Percentiles rank a stretch among this genome's conserved stretches.
These are phyloP conservation scores for Temnothorax nylanderi DNA, from an alignment of 1,140 invertebrate species.

Conservation along the genomic window DNA sequence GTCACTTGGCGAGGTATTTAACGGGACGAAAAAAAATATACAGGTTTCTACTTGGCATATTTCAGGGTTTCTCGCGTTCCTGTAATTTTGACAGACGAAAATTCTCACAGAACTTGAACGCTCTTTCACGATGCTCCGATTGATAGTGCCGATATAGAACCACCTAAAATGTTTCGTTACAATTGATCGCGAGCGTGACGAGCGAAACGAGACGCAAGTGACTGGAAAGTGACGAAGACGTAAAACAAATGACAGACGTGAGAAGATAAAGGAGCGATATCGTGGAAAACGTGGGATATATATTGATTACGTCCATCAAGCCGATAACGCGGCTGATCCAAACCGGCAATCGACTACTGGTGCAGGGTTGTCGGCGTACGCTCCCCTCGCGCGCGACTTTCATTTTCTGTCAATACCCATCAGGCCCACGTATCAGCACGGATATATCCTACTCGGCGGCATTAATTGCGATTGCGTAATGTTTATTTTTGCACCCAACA, in stretches of 20 bases:
- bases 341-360: slow-evolving; percentile 34
- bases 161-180: not conserved
- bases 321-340: slow-evolving; percentile 37
- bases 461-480: slow-evolving; percentile 33
- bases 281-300: slow-evolving; percentile 46
- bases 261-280: slow-evolving; percentile 49
- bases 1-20: not conserved
- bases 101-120: not conserved
- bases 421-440: not conserved
- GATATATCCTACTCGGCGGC: slow-evolving; percentile 15
- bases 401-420: slow-evolving; percentile 56
- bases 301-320: slow-evolving; percentile 51
- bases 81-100: not conserved
- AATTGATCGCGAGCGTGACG: slow-evolving; percentile 1
- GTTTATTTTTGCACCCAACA: slow-evolving; percentile 26
- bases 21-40: too few species aligned
- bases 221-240: slow-evolving; percentile 28
- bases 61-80: not conserved
- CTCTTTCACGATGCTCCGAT: not conserved
- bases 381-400: slow-evolving; percentile 19
- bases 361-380: not conserved
- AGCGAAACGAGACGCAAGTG: slow-evolving; percentile 24
- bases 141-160: not conserved
- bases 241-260: slow-evolving; percentile 44
- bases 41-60: not conserved